Conservation (phyloP, 2,888 invertebrate species). For the Argyresthia goedartella region DNA sequence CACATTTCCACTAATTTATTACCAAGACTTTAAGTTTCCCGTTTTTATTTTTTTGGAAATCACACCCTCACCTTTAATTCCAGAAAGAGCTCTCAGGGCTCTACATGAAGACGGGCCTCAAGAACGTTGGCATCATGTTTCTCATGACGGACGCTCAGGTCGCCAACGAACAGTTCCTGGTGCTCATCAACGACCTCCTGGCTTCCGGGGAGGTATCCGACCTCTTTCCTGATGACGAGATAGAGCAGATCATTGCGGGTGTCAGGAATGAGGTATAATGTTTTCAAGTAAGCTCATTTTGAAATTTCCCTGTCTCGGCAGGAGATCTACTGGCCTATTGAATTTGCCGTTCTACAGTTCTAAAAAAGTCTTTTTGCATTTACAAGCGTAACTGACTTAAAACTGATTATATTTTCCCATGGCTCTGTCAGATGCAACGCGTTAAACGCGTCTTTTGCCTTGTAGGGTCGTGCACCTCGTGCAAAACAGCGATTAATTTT, state of each 20-base stretch:
- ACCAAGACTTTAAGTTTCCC: background rate
- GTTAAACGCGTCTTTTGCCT: too few relatives aligned
- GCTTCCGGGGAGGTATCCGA: conserved; percentile 97
- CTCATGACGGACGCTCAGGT: conserved; percentile 98
- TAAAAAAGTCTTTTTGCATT: too few relatives aligned
- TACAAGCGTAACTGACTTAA: too few relatives aligned
- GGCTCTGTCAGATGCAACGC: too few relatives aligned
- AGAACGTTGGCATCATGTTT: conserved; percentile 95
- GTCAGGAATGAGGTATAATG: conserved; percentile 80
- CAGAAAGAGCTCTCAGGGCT: conserved; percentile 86
- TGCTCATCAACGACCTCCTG: conserved; percentile 94
- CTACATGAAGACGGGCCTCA: conserved; percentile 92
- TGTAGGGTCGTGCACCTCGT: too few relatives aligned
- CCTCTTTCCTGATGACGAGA: conserved; percentile 95
- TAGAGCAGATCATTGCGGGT: conserved; percentile 93
- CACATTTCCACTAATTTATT: background rate
- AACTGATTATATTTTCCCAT: too few relatives aligned
- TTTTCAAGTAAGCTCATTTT: background rate
- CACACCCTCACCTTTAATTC: conserved; percentile 13
- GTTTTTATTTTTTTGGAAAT: background rate
- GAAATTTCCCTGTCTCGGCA: too few relatives aligned
- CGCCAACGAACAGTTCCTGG: conserved; percentile 94
- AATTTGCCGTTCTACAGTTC: too few relatives aligned
- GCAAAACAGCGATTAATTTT: too few relatives aligned
- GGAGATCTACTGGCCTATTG: too few relatives aligned